A percentile compares a stretch with the other conserved stretches of the same genome.
phyloP scores from a whole-genome alignment of 2,888 invertebrate species.

The Sialis fuliginosa region DNA sequence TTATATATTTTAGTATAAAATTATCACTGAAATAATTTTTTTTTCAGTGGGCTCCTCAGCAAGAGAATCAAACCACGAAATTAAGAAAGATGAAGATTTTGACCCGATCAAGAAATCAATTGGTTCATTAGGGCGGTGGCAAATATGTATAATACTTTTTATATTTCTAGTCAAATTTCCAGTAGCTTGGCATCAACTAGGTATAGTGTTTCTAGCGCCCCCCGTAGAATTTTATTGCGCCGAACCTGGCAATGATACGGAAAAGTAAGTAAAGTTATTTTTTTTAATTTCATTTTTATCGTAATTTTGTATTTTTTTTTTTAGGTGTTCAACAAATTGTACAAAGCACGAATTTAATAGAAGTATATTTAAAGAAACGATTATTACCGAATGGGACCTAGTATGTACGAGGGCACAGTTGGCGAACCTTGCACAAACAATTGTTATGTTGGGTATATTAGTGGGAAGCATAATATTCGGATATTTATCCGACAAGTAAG shows the following conservation, averaged over 20 bases:
- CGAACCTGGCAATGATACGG: slow-evolving; percentile 21
- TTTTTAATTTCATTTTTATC: neutral
- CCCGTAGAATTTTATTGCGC: slow-evolving; percentile 23
- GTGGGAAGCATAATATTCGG: slow-evolving; percentile 60
- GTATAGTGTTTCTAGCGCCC: slow-evolving; percentile 60
- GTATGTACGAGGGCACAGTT: slow-evolving; percentile 47
- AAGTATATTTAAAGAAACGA: slow-evolving; percentile 49
- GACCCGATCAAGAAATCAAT: slow-evolving; percentile 53
- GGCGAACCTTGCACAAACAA: slow-evolving; percentile 55
- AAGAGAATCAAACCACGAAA: too few species aligned
- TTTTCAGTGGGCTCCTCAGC: too few species aligned
- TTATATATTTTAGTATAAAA: too few species aligned
- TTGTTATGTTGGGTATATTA: slow-evolving; percentile 62
- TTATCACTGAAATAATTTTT: too few species aligned
- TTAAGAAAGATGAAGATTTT: slow-evolving; percentile 13
- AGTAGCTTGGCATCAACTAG: slow-evolving; percentile 65
- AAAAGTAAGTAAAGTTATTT: slow-evolving; percentile 16
- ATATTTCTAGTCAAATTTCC: slow-evolving; percentile 59
- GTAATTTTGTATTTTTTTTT: neutral
- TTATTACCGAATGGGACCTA: slow-evolving; percentile 58
- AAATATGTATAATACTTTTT: slow-evolving; percentile 48
- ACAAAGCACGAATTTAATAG: slow-evolving; percentile 39
- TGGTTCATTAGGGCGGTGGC: slow-evolving; percentile 58
- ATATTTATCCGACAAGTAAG: slow-evolving; percentile 56
- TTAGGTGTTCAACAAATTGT: slow-evolving; percentile 33